Conservation (phyloP, 2,888 invertebrate species). For the Epinotia brunnichana region DNA sequence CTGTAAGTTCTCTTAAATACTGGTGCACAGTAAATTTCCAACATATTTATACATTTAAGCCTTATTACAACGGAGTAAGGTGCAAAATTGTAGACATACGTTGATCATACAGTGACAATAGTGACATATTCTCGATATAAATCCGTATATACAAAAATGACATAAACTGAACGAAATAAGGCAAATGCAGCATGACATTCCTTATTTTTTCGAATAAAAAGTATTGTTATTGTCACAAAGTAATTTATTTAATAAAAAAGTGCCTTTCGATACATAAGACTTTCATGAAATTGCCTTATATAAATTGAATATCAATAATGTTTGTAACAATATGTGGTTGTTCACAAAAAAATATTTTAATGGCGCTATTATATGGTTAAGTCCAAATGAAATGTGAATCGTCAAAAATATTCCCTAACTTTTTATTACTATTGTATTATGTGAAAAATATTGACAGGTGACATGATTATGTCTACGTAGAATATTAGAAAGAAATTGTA, state of each 20-base stretch:
- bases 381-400: slow-evolving; percentile 16
- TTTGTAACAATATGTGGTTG: slow-evolving; percentile 1
- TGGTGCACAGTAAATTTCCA: neutral
- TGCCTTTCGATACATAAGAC: slow-evolving; percentile 4
- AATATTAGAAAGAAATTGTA: slow-evolving; percentile 55
- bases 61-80: neutral
- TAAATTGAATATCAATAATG: neutral
- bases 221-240: slow-evolving; percentile 42
- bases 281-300: neutral
- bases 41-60: neutral
- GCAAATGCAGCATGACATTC: slow-evolving; percentile 27
- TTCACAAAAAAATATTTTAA: slow-evolving; percentile 8
- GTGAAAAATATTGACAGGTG: slow-evolving; percentile 32
- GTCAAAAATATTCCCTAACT: slow-evolving; percentile 15
- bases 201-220: slow-evolving; percentile 38
- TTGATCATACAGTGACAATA: neutral
- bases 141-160: neutral
- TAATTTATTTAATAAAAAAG: slow-evolving; percentile 14
- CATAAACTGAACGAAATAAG: neutral
- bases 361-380: slow-evolving; percentile 13
- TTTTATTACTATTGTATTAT: slow-evolving; percentile 22
- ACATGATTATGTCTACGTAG: slow-evolving; percentile 33
- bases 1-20: neutral
- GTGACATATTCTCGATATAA: neutral
- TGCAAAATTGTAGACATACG: neutral